A percentile compares a stretch with the other conserved stretches of the same genome.
Conservation (phyloP, 2,888 invertebrate genomes). For the Heteromurus nitidus region DNA sequence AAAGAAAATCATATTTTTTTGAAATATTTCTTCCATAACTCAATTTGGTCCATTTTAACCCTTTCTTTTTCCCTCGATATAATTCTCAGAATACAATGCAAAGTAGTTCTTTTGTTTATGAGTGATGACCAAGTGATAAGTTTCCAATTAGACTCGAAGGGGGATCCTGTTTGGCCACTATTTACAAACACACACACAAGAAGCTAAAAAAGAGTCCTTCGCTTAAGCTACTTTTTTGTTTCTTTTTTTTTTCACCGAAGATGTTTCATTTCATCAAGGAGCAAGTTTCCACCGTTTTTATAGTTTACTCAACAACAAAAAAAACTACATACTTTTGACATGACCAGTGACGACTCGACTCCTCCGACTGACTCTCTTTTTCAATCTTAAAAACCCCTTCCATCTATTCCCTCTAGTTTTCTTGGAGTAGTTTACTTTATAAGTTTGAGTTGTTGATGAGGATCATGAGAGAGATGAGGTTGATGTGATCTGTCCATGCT, state of each 20-base stretch:
- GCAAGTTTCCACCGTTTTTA: slow-evolving; percentile 1
- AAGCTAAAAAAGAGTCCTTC: background rate
- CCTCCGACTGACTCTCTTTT: slow-evolving; percentile 1
- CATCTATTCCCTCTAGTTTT: no score
- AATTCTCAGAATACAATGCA: background rate
- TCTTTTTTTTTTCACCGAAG: background rate
- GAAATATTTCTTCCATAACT: background rate
- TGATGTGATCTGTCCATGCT: slow-evolving; percentile 18
- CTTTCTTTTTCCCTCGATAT: no score
- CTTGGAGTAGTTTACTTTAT: no score
- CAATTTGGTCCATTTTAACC: background rate
- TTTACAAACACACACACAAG: slow-evolving; percentile 8
- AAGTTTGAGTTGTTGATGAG: background rate
- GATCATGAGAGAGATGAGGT: background rate
- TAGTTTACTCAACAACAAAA: slow-evolving; percentile 8
- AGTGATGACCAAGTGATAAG: slow-evolving; percentile 27
- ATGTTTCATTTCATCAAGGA: slow-evolving; percentile 25
- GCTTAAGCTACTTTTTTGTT: background rate
- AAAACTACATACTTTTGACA: slow-evolving; percentile 32
- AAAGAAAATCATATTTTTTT: background rate
- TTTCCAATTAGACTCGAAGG: slow-evolving; percentile 20
- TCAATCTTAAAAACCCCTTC: background rate
- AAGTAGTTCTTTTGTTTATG: background rate
- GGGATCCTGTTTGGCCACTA: slow-evolving; percentile 17
- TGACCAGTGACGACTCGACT: slow-evolving; percentile 34